phyloP scores from a whole-genome alignment of 2,888 invertebrate genomes.

The Celastrina argiolus region DNA sequence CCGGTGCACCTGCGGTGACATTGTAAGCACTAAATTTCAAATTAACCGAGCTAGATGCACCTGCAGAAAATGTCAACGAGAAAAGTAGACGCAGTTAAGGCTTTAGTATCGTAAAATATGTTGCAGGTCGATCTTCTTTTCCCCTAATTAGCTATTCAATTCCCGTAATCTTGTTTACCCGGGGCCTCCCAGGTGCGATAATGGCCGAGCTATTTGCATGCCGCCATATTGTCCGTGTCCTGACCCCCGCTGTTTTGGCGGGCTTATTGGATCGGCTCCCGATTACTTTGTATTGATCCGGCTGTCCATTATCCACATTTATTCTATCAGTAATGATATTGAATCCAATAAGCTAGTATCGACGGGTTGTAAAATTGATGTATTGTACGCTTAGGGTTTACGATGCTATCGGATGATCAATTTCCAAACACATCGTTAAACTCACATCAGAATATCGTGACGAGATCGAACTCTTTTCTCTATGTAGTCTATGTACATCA shows the following conservation, averaged over 20 bases:
- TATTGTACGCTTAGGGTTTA: conserved; percentile 9
- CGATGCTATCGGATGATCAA: conserved; percentile 1
- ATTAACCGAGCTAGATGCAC: conserved; percentile 50
- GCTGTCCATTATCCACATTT: conserved; percentile 75
- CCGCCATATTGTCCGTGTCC: conserved; percentile 76
- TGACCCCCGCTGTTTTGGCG: conserved; percentile 71
- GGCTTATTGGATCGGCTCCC: conserved; percentile 76
- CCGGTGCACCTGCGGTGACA: conserved; percentile 17
- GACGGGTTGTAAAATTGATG: conserved; percentile 41
- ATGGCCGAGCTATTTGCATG: conserved; percentile 77
- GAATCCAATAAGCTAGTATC: conserved; percentile 49
- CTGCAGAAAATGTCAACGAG: conserved; percentile 69
- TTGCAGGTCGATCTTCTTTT: conserved; percentile 72
- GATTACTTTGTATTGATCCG: conserved; percentile 78
- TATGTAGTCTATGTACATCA: background rate
- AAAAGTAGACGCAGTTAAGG: conserved; percentile 73
- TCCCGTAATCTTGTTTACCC: conserved; percentile 78
- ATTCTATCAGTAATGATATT: conserved; percentile 72
- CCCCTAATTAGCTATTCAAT: conserved; percentile 77
- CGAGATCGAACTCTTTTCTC: background rate
- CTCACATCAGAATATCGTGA: conserved; percentile 10
- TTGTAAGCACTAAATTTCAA: conserved; percentile 51
- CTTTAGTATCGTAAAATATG: conserved; percentile 73
- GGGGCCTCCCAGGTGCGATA: conserved; percentile 76
- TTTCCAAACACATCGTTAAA: conserved; percentile 10